These are phyloP conservation scores for Eubasilissa regina DNA, from an alignment of 1,140 invertebrate genomes.

Conservation along the genomic window DNA sequence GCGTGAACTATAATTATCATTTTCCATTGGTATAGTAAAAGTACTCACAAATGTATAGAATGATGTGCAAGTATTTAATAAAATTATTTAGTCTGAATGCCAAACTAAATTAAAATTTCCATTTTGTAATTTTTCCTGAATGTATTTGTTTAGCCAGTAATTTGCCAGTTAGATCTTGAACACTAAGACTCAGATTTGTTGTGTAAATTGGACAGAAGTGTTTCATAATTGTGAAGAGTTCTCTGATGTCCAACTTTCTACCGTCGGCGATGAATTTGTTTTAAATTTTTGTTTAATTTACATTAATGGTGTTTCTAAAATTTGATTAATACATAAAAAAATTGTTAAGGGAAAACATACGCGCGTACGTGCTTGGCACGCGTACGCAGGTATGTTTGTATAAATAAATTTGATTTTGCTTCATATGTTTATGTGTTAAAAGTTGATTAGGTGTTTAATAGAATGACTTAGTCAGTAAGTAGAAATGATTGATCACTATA, in stretches of 20 bases:
- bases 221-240: too few relatives aligned
- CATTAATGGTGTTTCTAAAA: conserved; percentile 9
- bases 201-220: background rate
- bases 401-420: conserved; percentile 51
- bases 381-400: conserved; percentile 25
- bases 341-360: conserved; percentile 11
- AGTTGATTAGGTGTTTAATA: conserved; percentile 55
- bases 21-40: background rate
- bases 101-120: conserved; percentile 42
- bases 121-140: conserved; percentile 24
- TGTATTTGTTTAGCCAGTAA: conserved; percentile 4
- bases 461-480: conserved; percentile 53
- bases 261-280: too few relatives aligned
- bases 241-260: too few relatives aligned
- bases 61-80: conserved; percentile 24
- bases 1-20: background rate
- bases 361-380: too few relatives aligned
- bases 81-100: conserved; percentile 33
- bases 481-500: conserved; percentile 54
- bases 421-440: conserved; percentile 51
- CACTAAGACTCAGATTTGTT: background rate
- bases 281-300: background rate
- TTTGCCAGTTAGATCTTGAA: conserved; percentile 12
- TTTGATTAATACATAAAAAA: too few relatives aligned
- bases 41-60: conserved; percentile 21